These are phyloP conservation scores for Linnaemya tessellans DNA, from an alignment of 2,888 invertebrate species.

Conservation along the genomic window DNA sequence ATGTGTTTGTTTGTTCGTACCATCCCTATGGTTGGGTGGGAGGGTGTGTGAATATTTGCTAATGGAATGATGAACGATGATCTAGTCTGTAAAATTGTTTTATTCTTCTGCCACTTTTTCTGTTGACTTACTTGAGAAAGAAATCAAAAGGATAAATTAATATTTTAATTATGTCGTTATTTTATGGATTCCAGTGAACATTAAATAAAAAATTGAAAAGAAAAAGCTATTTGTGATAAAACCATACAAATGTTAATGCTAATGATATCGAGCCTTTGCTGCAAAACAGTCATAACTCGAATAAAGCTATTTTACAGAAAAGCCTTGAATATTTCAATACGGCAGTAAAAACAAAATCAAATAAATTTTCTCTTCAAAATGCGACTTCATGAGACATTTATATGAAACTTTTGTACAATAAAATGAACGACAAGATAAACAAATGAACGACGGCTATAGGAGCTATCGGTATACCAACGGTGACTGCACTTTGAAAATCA, in stretches of 20 bases:
- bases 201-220: constrained; percentile 57
- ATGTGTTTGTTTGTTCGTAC: background rate
- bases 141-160: constrained; percentile 5
- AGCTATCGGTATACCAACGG: too few species aligned
- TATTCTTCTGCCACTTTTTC: constrained; percentile 9
- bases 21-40: background rate
- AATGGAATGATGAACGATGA: constrained; percentile 19
- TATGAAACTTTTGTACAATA: too few species aligned
- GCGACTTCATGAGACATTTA: too few species aligned
- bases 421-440: too few species aligned
- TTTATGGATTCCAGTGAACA: constrained; percentile 69
- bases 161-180: constrained; percentile 68
- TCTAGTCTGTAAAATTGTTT: constrained; percentile 57
- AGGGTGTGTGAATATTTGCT: background rate
- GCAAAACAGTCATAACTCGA: too few species aligned
- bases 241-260: constrained; percentile 61
- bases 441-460: too few species aligned
- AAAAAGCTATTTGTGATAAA: constrained; percentile 49
- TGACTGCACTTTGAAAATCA: too few species aligned
- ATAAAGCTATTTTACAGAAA: too few species aligned
- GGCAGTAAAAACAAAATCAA: too few species aligned
- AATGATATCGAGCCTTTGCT: constrained; percentile 36
- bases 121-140: constrained; percentile 2
- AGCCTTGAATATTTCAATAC: too few species aligned
- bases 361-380: too few species aligned